Base-by-base conservation (phyloP, 2,888 invertebrate species). In the Zootermopsis nevadensis region DNA sequence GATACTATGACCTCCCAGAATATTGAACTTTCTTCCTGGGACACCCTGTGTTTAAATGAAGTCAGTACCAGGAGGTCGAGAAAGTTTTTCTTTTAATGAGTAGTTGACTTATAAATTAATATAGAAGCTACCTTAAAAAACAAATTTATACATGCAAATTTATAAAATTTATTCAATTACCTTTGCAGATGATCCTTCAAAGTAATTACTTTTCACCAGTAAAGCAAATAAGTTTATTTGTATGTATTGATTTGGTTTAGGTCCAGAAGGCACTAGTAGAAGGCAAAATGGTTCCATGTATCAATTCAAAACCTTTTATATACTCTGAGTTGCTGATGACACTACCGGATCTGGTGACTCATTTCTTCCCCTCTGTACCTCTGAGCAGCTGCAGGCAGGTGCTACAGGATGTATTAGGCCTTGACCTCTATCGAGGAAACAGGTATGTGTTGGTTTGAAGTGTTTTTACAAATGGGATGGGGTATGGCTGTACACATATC, bases 241-340 rank as follows among this genome's bases (percentile, higher is more conserved):
- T 55, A 0, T 1, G 0, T 35, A n/a, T 81, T 69, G 77, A 67
- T 24, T 55, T 74, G 55, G 88, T 31, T 89, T 88, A 93, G 92
- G 92, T 96, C 77, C 95, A 96, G 88, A 95, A 95, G 88, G 95
- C 95, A 69, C 91, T 94, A 85, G 94, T 97, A 82, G 95, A 95
- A 88, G 94, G 94, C 87, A 94, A 94, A 87, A 93, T 95, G 92
- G 94, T 97, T 86, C 95, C 95, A 82, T 96, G 96, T 90, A 96
- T 97, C 88, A 97, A 97, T 90, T 94, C 95, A 90, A 96, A 96
- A 91, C 95, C 96, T 27, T 96, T 94, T 91, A 93, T 94, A 86
- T 95, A 95, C 89, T 93, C 94, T 33, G 96, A 96, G 89, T 92
- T 95, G 87, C 91, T 96, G 88, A 95, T 96, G 93, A 95, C 96